phyloP scores from a whole-genome alignment of 2,797 vertebrate genomes.

The Scleropages formosus region DNA sequence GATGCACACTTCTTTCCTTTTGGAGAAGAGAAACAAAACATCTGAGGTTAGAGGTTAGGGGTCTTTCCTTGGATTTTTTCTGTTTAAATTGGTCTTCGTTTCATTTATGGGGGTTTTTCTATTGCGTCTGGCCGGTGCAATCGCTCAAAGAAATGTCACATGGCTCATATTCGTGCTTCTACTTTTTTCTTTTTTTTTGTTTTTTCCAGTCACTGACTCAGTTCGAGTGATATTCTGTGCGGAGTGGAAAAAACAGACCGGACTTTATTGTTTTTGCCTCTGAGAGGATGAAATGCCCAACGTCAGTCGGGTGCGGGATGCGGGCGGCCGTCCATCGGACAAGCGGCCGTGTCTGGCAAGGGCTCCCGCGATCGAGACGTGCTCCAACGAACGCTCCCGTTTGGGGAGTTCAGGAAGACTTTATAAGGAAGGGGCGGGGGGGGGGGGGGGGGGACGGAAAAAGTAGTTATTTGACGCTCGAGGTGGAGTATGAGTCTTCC shows the following conservation, averaged over 20 bases:
- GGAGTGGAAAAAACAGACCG: not conserved
- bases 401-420: slow-evolving; percentile 64
- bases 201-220: not conserved
- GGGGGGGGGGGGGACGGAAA: slow-evolving; percentile 47
- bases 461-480: slow-evolving; percentile 68
- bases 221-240: not conserved
- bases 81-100: not conserved
- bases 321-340: not conserved
- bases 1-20: not conserved
- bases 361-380: slow-evolving; percentile 40
- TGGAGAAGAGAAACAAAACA: not conserved
- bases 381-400: slow-evolving; percentile 64
- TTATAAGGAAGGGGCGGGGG: slow-evolving; percentile 16
- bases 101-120: not conserved
- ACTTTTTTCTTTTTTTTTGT: not conserved
- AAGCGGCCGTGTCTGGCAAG: not conserved
- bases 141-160: not conserved
- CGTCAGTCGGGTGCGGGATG: not conserved
- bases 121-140: not conserved
- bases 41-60: not conserved
- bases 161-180: not conserved
- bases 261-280: slow-evolving; percentile 7
- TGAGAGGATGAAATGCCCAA: slow-evolving; percentile 8
- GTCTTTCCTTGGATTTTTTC: slow-evolving; percentile 2
- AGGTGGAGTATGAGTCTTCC: slow-evolving; percentile 56